Conservation (phyloP, 2,113 vertebrate species). For the Taxidea taxus region DNA sequence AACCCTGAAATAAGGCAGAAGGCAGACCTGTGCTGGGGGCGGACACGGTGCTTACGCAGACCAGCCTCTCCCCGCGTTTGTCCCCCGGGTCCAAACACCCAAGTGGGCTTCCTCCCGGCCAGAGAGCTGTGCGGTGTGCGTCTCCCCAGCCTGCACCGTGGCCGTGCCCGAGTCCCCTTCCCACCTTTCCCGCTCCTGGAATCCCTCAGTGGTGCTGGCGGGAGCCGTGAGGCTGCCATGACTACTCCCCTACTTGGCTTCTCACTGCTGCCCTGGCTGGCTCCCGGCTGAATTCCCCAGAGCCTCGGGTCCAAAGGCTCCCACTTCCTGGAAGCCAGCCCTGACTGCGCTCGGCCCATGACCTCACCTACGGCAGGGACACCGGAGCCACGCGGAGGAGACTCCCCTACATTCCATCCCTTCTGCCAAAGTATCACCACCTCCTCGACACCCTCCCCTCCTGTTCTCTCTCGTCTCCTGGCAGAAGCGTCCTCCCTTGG, state of each 20-base stretch:
- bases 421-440: background rate
- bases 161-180: background rate
- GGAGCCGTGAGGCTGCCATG: background rate
- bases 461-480: background rate
- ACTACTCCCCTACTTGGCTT: background rate
- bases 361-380: slow-evolving; percentile 27
- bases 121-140: background rate
- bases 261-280: background rate
- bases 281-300: background rate
- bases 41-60: background rate
- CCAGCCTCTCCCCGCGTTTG: background rate
- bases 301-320: background rate
- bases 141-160: background rate
- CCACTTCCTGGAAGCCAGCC: background rate
- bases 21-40: background rate
- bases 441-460: background rate
- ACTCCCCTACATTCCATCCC: background rate
- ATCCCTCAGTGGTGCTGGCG: background rate
- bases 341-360: background rate
- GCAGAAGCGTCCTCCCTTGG: background rate
- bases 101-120: background rate
- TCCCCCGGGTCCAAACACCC: background rate
- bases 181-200: background rate
- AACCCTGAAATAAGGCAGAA: background rate
- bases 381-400: background rate